A percentile compares a stretch with the other conserved stretches of the same genome.
phyloP scores from a whole-genome alignment of 2,113 vertebrate genomes.

The Hiodon tergisus region DNA sequence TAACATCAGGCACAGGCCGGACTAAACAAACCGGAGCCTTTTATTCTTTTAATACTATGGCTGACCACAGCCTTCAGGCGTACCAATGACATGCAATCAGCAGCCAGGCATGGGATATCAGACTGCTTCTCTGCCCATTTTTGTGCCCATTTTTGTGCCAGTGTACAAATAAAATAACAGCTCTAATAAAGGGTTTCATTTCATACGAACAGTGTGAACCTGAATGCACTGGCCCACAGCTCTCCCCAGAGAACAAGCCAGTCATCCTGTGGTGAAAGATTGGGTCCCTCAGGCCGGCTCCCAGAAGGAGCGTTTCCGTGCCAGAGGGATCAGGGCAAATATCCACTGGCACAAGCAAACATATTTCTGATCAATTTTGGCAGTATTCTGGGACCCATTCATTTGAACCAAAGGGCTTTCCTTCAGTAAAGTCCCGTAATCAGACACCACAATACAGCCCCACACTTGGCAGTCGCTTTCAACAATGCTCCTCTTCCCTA shows the following conservation, averaged over 20 bases:
- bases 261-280: background rate
- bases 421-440: slow-evolving; percentile 23
- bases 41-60: too few relatives aligned
- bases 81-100: too few relatives aligned
- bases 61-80: too few relatives aligned
- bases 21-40: too few relatives aligned
- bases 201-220: background rate
- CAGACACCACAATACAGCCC: slow-evolving; percentile 18
- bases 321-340: background rate
- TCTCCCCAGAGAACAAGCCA: background rate
- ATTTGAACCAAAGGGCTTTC: slow-evolving; percentile 32
- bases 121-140: too few relatives aligned
- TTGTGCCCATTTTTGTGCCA: too few relatives aligned
- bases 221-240: background rate
- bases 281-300: background rate
- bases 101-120: too few relatives aligned
- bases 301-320: background rate
- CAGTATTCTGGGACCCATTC: slow-evolving; percentile 9
- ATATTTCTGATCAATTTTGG: slow-evolving; percentile 22
- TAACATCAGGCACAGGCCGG: too few relatives aligned
- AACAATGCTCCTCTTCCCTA: slow-evolving; percentile 42
- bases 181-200: background rate
- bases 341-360: slow-evolving; percentile 1
- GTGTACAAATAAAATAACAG: background rate
- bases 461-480: slow-evolving; percentile 22